Evolutionary conservation across 2,888 invertebrate genomes (phyloP).

Genomic region (Cyclophora albipunctata): DNA sequence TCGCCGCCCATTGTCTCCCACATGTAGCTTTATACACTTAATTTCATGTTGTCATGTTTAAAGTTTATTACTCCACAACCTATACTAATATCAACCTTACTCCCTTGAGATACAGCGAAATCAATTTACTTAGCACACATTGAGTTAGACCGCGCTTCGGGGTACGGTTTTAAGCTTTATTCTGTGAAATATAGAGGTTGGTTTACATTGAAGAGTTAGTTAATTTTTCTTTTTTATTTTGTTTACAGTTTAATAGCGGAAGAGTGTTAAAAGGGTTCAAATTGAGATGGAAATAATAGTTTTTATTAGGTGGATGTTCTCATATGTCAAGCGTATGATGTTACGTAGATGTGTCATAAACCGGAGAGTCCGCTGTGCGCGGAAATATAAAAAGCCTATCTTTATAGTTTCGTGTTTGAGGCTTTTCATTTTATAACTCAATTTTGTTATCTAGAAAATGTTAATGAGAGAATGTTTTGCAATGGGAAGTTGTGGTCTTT

Average conservation of each 20-base stretch:
- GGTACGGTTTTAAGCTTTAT: constrained; percentile 9
- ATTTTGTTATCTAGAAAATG: too few relatives aligned
- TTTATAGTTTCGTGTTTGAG: too few relatives aligned
- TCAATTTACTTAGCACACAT: constrained; percentile 6
- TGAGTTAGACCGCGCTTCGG: constrained; percentile 1
- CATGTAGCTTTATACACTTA: constrained; percentile 64
- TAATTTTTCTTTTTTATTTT: constrained; percentile 20
- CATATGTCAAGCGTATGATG: constrained; percentile 8
- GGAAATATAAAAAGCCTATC: too few relatives aligned
- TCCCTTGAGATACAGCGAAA: constrained; percentile 7
- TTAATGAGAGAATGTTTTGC: too few relatives aligned
- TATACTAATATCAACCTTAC: constrained; percentile 26
- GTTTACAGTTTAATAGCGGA: constrained; percentile 47
- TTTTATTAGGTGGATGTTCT: constrained; percentile 34
- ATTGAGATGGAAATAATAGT: constrained; percentile 37
- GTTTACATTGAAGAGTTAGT: constrained; percentile 2
- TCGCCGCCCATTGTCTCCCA: constrained; percentile 65
- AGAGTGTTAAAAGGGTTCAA: constrained; percentile 50
- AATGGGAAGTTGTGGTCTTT: too few relatives aligned
- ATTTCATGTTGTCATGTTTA: constrained; percentile 68
- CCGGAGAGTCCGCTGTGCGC: too few relatives aligned
- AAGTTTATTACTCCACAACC: constrained; percentile 64
- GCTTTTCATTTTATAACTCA: too few relatives aligned
- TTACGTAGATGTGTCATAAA: not conserved
- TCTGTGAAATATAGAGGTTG: constrained; percentile 6